Conservation (phyloP, 92 coral and sea anemone genomes). For the Pocillopora meandrina region DNA sequence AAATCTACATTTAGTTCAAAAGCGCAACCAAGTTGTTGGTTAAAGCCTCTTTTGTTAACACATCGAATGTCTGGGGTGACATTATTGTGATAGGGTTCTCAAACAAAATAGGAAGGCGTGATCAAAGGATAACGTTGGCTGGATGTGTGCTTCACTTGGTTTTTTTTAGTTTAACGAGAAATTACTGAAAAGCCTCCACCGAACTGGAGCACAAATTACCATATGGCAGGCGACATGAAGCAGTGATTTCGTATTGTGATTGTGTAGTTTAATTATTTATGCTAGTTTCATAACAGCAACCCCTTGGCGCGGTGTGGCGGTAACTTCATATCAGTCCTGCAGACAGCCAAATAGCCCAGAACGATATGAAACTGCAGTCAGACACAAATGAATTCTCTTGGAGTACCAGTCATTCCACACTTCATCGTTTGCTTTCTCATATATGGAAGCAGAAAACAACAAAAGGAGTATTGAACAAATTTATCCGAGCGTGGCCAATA, state of each 20-base stretch:
- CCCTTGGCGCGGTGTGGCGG: neutral
- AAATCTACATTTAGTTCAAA: neutral
- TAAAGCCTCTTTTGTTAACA: neutral
- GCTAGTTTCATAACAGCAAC: constrained; percentile 2
- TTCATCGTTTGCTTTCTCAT: constrained; percentile 16
- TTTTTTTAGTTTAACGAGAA: neutral
- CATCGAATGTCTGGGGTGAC: neutral
- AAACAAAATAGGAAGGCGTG: constrained; percentile 27
- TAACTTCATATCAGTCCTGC: neutral
- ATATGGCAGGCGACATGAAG: constrained; percentile 12
- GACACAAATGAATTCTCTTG: neutral
- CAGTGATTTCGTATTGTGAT: neutral
- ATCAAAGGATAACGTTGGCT: constrained; percentile 4
- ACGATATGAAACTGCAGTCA: neutral
- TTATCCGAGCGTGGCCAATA: constrained; percentile 23
- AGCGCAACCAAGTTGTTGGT: neutral
- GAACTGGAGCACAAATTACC: neutral
- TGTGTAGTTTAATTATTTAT: constrained; percentile 5
- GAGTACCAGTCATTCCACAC: constrained; percentile 1
- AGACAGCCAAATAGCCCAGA: neutral
- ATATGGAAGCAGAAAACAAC: constrained; percentile 20
- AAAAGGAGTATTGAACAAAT: constrained; percentile 31
- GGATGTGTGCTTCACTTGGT: constrained; percentile 12
- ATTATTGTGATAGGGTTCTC: neutral
- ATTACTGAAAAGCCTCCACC: neutral